Evolutionary conservation across 2,888 invertebrate species (phyloP), one percentile per base, ranked within the genome.

Genomic region (Lissonota sp.): DNA sequence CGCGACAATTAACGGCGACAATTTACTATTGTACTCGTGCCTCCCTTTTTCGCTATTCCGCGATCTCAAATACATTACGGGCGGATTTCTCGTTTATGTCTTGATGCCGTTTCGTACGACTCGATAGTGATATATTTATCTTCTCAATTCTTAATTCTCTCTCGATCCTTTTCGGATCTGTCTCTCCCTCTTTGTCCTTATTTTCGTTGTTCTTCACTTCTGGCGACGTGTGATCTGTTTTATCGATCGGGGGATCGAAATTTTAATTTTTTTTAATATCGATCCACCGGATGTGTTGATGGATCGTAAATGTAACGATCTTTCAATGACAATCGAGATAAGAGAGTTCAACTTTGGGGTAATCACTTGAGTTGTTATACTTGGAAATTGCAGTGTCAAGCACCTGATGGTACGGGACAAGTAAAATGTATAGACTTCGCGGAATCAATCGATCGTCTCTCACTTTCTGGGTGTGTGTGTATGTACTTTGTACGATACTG

Each of bases 61-160:
- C 86, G 89, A 90, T 89, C 92, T 89, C 90, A 90, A 91, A 92
- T 92, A 91, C 92, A 92, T 92, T 91, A 92, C 92, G 91, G 90
- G 90, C 88, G 46, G 44, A 10, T 53, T 8, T 88, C 86, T 87
- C 86, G 77, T 74, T 80, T 67, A 83, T 85, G 84, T 86, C 84
- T 49, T 55, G 67, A 66, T 62, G 66, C 69, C 77, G 77, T 84
- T 87, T 88, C 89, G 86, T 87, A 85, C 86, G 83, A 84, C 78
- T 81, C 86, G 86, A 88, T 80, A 1, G 1, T 87, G 87, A 86
- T 87, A 84, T 58, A 82, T 78, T 51, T 58, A 71, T 73, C 6
- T 71, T 10, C 53, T 26, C 3, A 26, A 26, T 26, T 26, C 26
- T 26, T 26, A 26, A 26, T 26, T 26, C 26, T 26, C 3, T 3